Conservation (phyloP, 2,113 vertebrate species). For the Otis tarda region DNA sequence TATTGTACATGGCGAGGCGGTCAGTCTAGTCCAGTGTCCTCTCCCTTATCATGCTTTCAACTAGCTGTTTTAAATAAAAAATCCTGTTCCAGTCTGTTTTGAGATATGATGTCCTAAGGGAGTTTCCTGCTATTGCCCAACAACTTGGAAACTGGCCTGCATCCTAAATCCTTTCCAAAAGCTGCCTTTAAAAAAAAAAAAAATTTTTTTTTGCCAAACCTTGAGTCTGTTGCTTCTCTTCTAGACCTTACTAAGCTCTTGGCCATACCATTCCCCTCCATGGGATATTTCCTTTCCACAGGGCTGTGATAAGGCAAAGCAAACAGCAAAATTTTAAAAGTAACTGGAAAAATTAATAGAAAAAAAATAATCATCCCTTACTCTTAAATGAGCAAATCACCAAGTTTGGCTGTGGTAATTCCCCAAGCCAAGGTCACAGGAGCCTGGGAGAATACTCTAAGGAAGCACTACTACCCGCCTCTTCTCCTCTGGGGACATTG, state of each 20-base stretch:
- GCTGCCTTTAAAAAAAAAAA: no score
- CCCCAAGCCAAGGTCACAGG: not conserved
- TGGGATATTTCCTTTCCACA: not conserved
- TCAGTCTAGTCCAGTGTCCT: not conserved
- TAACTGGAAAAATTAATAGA: not conserved
- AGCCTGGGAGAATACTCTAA: not conserved
- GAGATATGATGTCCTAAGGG: not conserved
- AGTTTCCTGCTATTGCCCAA: not conserved
- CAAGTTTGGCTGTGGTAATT: not conserved
- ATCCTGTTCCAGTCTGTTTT: not conserved
- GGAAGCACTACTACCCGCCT: not conserved
- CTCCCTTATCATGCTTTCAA: not conserved
- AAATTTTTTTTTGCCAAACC: not conserved
- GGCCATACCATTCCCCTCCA: not conserved
- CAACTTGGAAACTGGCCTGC: not conserved
- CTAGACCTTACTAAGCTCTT: not conserved
- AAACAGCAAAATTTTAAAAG: not conserved
- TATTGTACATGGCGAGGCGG: accelerated
- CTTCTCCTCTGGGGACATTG: not conserved
- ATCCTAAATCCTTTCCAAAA: not conserved
- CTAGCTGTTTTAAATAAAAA: not conserved
- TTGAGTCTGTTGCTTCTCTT: not conserved
- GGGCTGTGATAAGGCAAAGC: not conserved
- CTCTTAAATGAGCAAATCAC: not conserved
- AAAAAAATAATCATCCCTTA: not conserved